Evolutionary conservation across 2,797 vertebrate genomes (phyloP).

Genomic region (Sarcoramphus papa): DNA sequence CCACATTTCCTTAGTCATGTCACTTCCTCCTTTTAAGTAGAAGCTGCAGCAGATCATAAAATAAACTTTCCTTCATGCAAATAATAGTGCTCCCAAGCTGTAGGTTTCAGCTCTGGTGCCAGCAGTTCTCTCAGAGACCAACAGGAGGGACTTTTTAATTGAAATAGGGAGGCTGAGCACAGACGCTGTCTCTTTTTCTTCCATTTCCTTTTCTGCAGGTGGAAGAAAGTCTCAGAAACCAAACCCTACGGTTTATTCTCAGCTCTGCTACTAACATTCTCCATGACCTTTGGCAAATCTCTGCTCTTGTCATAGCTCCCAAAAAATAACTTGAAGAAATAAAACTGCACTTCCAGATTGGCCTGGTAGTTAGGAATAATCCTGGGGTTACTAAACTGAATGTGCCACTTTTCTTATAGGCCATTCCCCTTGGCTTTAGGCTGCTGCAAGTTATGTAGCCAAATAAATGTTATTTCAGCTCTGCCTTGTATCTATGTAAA

Average conservation of each 20-base stretch:
- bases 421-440: background rate
- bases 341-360: background rate
- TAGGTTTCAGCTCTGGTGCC: background rate
- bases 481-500: background rate
- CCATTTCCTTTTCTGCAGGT: slow-evolving; percentile 18
- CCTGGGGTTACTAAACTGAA: background rate
- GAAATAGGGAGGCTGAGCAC: background rate
- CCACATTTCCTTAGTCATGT: background rate
- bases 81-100: background rate
- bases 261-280: background rate
- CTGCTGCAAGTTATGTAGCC: background rate
- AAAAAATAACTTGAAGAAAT: background rate
- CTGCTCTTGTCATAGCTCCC: background rate
- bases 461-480: slow-evolving; percentile 7
- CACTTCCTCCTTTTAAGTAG: background rate
- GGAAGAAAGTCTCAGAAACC: background rate
- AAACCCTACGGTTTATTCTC: background rate
- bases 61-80: background rate
- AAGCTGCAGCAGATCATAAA: background rate
- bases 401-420: background rate
- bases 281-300: background rate
- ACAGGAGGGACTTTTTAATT: background rate
- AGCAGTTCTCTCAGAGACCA: background rate
- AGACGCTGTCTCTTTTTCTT: background rate
- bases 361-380: background rate